Evolutionary conservation across 1,140 invertebrate genomes (phyloP), one percentile per base, ranked within the genome.

Genomic region (Dreissena rostriformis): DNA sequence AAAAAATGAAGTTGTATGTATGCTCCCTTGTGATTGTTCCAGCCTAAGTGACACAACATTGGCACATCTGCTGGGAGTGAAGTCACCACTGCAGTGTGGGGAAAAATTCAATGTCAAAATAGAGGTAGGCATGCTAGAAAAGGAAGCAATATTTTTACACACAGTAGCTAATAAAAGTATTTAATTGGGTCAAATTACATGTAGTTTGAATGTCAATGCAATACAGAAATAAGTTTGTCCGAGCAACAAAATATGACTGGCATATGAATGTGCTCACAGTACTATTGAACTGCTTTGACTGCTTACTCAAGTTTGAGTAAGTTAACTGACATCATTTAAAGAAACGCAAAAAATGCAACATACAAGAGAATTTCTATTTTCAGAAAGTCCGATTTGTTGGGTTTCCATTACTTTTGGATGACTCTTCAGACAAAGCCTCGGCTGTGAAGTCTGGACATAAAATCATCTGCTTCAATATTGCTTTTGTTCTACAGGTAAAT

Each of bases 21-120:
- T 39, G 39, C 39, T 39, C 8, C 39, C 39, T 39, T 2, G 39
- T 39, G 39, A 39, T 70, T 80, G 55, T 72, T 85, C 57, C 73
- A 89, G 90, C 12, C 85, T 90, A 49, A 82, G 86, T 22, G 91
- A 94, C 82, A 90, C 93, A 73, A 97, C 97, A 68, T 92, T 99
- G 39, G 98, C 97, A 65, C 98, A 97, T 28, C 91, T 99, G 61
- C 97, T 99, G 94, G 97, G 97, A 52, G 97, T 98, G 0, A 98
- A 98, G 61, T 89, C 89, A 91, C 95, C 89, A 91, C 95, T 72
- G 49, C 92, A 98, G 15, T 98, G 97, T 91, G 97, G 97, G 87
- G 67, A 91, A 26, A 87, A 88, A 17, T 93, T 93, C 84, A 98
- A 99, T 93, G 93, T 99, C 0, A 98, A 99, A 95, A 96, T 98